Evolutionary conservation across 2,797 vertebrate species (phyloP), one percentile per base, ranked within the genome.

Genomic region (Notamacropus eugenii): DNA sequence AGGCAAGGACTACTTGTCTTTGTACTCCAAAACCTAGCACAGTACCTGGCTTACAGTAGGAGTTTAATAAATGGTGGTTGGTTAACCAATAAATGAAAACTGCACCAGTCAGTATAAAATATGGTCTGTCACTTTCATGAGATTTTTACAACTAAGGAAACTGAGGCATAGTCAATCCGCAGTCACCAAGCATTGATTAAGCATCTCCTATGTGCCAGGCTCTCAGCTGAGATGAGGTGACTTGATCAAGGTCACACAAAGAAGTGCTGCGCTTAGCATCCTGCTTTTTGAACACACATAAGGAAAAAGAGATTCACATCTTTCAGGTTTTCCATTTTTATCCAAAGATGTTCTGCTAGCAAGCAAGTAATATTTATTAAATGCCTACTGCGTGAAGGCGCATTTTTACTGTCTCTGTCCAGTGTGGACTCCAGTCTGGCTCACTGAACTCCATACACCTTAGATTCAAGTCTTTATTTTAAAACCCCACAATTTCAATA

Each of bases 261-360:
- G 40, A 74, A 74, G 6, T 6, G 9, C 9, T 87, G 9, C 19
- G 24, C 40, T 87, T 27, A 87, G 24, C 9, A 50, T 50, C 10
- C 24, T 82, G n/a, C 19, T 82, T 40, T 46, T n/a, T 40, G 19
- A 82, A 40, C 9, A 11, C 40, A 87, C 22, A 27, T 1, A 50
- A 87, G 24, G 3, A 50, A 40, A 82, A 40, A 74, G n/a, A 82
- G 22, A 93, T 29, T 58, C 55, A 74, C 46, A 59, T 14, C 29
- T 94, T 92, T 93, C 50, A 56, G 4, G 94, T 87, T 94, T 46
- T 92, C 50, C 0, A 22, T 92, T 74, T 95, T 92, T 59, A 54
- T 28, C 29, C 34, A 95, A 56, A 91, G 93, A 57, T 90, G 29
- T 82, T 95, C 94, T 96, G 59, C 55, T 91, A 95, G 3, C 24